Evolutionary conservation across 2,888 invertebrate species (phyloP).

Genomic region (Leucophenga maculata): DNA sequence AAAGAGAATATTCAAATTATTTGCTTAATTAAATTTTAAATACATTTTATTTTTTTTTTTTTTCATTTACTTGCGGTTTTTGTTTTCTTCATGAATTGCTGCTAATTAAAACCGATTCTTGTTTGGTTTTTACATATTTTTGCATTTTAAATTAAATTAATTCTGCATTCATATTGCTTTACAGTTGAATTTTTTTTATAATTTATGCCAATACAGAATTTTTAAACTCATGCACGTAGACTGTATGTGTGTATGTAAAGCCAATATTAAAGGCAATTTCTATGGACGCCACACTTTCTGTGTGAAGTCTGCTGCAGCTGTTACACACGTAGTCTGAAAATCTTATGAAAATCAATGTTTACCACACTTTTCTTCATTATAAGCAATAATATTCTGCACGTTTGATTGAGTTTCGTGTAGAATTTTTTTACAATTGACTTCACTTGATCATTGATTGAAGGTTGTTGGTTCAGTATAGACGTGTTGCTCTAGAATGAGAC

Average conservation of each 20-base stretch:
- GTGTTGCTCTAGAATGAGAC: no score
- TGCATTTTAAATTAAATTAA: conserved; percentile 49
- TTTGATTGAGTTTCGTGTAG: conserved; percentile 60
- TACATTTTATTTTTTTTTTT: no score
- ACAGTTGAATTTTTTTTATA: conserved; percentile 33
- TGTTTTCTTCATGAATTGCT: no score
- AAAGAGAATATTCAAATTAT: no score
- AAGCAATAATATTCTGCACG: conserved; percentile 58
- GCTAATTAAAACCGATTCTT: no score
- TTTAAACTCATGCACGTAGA: conserved; percentile 17
- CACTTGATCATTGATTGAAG: conserved; percentile 22
- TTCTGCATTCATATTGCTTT: conserved; percentile 8
- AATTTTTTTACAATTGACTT: conserved; percentile 50
- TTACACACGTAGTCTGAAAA: neutral
- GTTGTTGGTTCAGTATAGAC: neutral
- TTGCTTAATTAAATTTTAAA: no score
- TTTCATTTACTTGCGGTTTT: no score
- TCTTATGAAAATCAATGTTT: conserved; percentile 16
- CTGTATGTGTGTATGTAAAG: conserved; percentile 23
- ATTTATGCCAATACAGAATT: conserved; percentile 33
- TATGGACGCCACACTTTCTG: neutral
- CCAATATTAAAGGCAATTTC: conserved; percentile 35
- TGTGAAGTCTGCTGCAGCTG: neutral
- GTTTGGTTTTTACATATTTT: conserved; percentile 19
- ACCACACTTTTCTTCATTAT: conserved; percentile 44